Base-by-base conservation (phyloP, 2,888 invertebrate species). In the Caenorhabditis auriculariae region DNA sequence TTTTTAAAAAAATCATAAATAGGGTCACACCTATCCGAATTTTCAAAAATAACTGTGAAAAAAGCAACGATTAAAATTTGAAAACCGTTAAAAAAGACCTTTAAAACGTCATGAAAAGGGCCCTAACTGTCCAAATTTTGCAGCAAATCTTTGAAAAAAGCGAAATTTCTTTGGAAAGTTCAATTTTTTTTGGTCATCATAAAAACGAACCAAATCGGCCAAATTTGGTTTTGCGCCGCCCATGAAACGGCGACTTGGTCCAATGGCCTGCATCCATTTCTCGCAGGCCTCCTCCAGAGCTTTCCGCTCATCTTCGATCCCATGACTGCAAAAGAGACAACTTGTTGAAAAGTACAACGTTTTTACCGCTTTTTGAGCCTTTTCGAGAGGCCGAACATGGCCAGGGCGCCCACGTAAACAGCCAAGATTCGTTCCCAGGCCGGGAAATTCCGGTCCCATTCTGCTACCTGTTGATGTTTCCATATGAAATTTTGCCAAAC, bases 351-450 rank as follows among this genome's bases (percentile, higher is more conserved):
- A n/a, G n/a, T n/a, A n/a, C n/a, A n/a, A n/a, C n/a, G n/a, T n/a
- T n/a, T n/a, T n/a, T n/a, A n/a, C n/a, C n/a, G n/a, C 76, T 88
- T 88, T 82, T 93, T 93, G 12, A 98, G 85, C 61, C 89, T 85
- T 82, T 93, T 94, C 0, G 91, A 89, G 69, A 98, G 89, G 28
- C 91, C 80, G 87, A 89, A 95, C 96, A 98, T 98, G 0, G 91
- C 94, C 4, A 87, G 85, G 0, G 96, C 91, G 3, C 96, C 96
- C 0, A 91, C 88, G 81, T 95, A 92, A 0, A 96, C 89, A 84
- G 95, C 91, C 32, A 93, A 82, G 44, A 87, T 84, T 65, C 91
- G 87, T 82, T 95, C 93, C 89, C 91, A 90, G 0, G 86, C 81
- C 0, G 91, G 89, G 82, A 96, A 96, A 73, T 89, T 87, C 54